Evolutionary conservation across 2,888 invertebrate genomes (phyloP).

Genomic region (Anthophora plumipes): DNA sequence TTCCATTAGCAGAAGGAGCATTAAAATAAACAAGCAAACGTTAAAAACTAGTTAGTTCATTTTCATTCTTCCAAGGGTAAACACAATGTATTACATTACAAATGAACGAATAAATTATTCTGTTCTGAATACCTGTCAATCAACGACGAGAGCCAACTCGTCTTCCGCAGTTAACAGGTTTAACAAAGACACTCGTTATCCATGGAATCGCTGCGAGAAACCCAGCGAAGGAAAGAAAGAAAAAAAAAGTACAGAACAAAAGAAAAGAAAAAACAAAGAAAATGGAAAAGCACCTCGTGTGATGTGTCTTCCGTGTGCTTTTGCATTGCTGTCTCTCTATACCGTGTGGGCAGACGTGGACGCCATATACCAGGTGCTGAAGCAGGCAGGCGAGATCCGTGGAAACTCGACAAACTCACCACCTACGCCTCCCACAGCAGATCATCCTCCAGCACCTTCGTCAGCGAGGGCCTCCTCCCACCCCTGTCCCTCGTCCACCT

Average conservation of each 20-base stretch:
- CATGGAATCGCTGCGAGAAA: not conserved
- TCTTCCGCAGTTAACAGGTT: not conserved
- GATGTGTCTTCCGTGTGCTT: conserved; percentile 44
- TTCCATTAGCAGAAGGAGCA: too few species aligned
- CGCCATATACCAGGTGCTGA: conserved; percentile 97
- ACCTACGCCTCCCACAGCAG: conserved; percentile 83
- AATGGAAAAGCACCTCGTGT: conserved; percentile 41
- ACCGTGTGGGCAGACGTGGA: conserved; percentile 89
- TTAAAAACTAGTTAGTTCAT: too few species aligned
- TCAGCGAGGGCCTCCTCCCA: conserved; percentile 83
- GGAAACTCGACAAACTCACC: conserved; percentile 84
- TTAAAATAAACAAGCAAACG: too few species aligned
- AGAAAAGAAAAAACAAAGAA: too few species aligned
- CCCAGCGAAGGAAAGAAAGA: not conserved
- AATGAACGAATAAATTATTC: too few species aligned
- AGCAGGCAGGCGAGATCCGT: conserved; percentile 95
- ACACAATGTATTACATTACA: too few species aligned
- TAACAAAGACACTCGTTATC: conserved; percentile 4
- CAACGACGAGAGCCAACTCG: too few species aligned
- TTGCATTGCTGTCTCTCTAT: conserved; percentile 64
- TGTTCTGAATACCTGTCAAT: too few species aligned
- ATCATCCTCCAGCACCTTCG: conserved; percentile 81
- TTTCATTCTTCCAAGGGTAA: too few species aligned
- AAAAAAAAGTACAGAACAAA: too few species aligned
- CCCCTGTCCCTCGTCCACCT: conserved; percentile 84